These are phyloP conservation scores for Saccopteryx leptura DNA, from an alignment of 2,113 vertebrate species.

Conservation along the genomic window DNA sequence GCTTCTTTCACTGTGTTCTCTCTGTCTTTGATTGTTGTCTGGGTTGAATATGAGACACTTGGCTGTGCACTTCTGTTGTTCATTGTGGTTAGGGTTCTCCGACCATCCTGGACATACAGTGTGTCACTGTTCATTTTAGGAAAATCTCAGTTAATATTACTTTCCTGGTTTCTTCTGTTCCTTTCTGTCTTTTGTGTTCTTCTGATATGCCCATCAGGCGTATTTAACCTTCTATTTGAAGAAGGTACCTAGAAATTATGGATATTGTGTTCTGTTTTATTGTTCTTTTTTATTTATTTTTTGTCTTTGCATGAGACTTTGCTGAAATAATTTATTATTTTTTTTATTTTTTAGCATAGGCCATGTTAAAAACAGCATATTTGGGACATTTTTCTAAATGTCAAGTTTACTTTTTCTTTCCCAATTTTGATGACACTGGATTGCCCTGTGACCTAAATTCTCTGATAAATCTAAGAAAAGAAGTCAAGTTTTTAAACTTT, in stretches of 20 bases:
- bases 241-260: not conserved
- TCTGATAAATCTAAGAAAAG: not conserved
- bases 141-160: not conserved
- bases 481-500: not conserved
- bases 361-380: not conserved
- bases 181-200: not conserved
- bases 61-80: not conserved
- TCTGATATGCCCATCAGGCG: not conserved
- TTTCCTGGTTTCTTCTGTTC: not conserved
- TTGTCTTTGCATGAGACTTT: not conserved
- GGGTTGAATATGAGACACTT: not conserved
- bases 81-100: not conserved
- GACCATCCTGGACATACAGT: not conserved
- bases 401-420: not conserved
- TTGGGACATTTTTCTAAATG: not conserved
- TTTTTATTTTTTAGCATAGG: not conserved
- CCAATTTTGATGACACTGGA: not conserved
- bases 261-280: not conserved
- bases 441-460: not conserved
- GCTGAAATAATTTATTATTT: not conserved
- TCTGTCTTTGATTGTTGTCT: not conserved
- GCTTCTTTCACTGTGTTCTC: not conserved
- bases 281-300: not conserved
- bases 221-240: not conserved
- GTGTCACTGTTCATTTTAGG: not conserved